Evolutionary conservation across 2,888 invertebrate species (phyloP).

Genomic region (Pristionchus exspectatus): DNA sequence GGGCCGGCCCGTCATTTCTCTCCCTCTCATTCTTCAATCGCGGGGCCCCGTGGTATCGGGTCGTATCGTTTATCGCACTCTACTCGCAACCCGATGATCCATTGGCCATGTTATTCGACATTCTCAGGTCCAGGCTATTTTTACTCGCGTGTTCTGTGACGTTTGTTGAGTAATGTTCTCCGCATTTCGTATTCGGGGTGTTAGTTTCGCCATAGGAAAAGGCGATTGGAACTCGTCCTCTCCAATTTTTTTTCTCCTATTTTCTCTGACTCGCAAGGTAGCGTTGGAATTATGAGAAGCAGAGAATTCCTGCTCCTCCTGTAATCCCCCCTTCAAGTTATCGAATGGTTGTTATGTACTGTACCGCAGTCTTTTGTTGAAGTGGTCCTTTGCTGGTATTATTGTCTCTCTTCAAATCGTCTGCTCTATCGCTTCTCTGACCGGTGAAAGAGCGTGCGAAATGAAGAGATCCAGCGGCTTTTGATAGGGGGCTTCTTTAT

Average conservation of each 20-base stretch:
- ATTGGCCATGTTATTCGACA: neutral
- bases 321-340: neutral
- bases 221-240: conserved; percentile 3
- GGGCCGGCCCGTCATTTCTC: too few species aligned
- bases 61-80: too few species aligned
- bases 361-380: conserved; percentile 23
- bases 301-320: neutral
- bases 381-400: neutral
- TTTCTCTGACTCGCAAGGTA: neutral
- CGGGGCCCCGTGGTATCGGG: too few species aligned
- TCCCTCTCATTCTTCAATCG: too few species aligned
- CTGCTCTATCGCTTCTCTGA: neutral
- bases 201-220: neutral
- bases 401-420: neutral
- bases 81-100: too few species aligned
- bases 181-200: neutral
- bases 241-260: neutral
- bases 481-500: neutral
- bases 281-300: neutral
- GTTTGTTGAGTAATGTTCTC: neutral
- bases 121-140: neutral
- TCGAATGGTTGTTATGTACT: neutral
- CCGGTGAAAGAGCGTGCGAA: neutral
- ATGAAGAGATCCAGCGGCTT: neutral
- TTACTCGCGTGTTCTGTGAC: neutral